Evolutionary conservation across 2,888 invertebrate species (phyloP), one percentile per base, ranked within the genome.

Genomic region (Chymomyza amoena): DNA sequence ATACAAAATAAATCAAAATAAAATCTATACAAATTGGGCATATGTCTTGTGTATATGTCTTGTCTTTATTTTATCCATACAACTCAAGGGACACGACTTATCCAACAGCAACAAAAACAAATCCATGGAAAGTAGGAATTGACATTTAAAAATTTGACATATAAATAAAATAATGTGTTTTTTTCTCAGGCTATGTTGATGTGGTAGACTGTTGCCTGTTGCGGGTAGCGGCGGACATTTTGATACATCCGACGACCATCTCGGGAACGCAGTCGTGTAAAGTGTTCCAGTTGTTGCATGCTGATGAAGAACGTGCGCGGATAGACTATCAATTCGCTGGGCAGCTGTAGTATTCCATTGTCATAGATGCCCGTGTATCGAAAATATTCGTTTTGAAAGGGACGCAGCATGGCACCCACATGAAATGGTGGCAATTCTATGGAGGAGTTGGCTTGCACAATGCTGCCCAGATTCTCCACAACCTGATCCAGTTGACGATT

Each of bases 341-440:
- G 64, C 9, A 88, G 1, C 0, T 10, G 2, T 4, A 6, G 5
- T 6, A 16, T 59, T 10, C 81, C 85, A 6, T 87, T 85, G 50
- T 63, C 59, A 18, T 85, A 88, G 70, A 64, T 74, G 16, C 84
- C 84, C 0, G 6, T 15, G 51, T 84, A 84, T 65, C 68, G 76
- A 39, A 65, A 84, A 20, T 73, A 81, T 5, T 45, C 32, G 0
- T n/a, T 15, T 2, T 6, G 0, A 15, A 82, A 84, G 10, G 69
- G 64, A 6, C 0, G n/a, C 0, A 87, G 9, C 2, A 88, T 6
- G 0, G 45, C 13, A 6, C 6, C 6, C 2, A 88, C 62, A 1
- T 68, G 60, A 10, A 87, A 79, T n/a, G 79, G 73, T 1, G 83
- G 78, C 66, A 88, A 6, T n/a, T 82, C 80, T 4, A 74, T 69